Percentiles rank a stretch among this genome's conserved stretches.
Conservation (phyloP, 2,888 invertebrate species). For the Trissonchulus latispiculum region DNA sequence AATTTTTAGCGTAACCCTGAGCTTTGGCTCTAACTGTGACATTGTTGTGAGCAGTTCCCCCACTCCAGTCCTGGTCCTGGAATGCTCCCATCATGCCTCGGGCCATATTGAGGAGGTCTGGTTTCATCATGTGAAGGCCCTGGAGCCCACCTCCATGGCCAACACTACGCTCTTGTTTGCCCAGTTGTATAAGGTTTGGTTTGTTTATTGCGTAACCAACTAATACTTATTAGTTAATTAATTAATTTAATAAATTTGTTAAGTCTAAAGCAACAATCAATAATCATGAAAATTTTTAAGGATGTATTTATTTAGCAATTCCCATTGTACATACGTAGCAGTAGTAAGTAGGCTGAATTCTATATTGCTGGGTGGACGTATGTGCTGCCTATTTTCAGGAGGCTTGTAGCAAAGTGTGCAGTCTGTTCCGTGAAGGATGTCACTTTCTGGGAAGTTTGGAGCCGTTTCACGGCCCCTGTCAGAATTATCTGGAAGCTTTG, state of each 20-base stretch:
- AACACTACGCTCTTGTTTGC: slow-evolving; percentile 67
- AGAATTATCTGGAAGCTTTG: slow-evolving; percentile 53
- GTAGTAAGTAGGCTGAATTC: no score
- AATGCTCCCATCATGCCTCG: slow-evolving; percentile 33
- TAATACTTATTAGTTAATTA: no score
- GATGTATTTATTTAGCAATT: no score
- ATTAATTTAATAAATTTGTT: no score
- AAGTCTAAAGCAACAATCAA: no score
- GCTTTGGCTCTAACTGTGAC: no score
- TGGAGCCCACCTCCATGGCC: slow-evolving; percentile 49
- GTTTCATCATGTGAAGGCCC: slow-evolving; percentile 63
- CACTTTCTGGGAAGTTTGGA: slow-evolving; percentile 54
- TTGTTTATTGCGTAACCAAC: no score
- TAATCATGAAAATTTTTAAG: no score
- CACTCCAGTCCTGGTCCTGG: slow-evolving; percentile 23
- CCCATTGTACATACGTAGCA: no score
- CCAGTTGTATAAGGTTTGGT: slow-evolving; percentile 63
- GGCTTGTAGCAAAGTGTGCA: slow-evolving; percentile 64
- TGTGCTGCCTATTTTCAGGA: slow-evolving; percentile 58
- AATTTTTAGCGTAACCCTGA: no score
- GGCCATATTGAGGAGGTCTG: slow-evolving; percentile 64
- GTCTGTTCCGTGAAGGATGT: slow-evolving; percentile 63
- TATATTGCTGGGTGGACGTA: no score
- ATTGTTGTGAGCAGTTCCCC: no score
- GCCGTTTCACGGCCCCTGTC: slow-evolving; percentile 46